Evolutionary conservation across 2,113 vertebrate species (phyloP).

Genomic region (Brachirus orientalis): DNA sequence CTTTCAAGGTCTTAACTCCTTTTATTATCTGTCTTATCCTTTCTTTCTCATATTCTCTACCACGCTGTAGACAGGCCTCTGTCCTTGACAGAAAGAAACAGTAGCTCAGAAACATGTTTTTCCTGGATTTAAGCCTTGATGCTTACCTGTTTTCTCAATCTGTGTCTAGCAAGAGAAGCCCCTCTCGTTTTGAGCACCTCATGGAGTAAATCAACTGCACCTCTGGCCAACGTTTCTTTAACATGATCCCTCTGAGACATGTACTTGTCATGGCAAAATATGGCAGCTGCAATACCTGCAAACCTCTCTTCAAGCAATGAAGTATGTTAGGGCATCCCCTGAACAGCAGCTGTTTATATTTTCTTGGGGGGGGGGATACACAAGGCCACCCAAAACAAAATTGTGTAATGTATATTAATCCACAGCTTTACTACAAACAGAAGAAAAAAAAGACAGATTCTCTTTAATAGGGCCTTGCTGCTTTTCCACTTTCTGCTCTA

Average conservation of each 20-base stretch:
- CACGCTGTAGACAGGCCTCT: slow-evolving; percentile 42
- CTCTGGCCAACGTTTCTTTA: slow-evolving; percentile 48
- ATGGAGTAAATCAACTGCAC: slow-evolving; percentile 68
- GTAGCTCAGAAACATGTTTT: slow-evolving; percentile 46
- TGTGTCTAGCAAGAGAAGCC: slow-evolving; percentile 54
- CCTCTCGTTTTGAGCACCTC: slow-evolving; percentile 52
- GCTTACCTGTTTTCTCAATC: slow-evolving; percentile 74
- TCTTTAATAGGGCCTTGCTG: slow-evolving; percentile 51
- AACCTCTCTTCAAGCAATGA: slow-evolving; percentile 67
- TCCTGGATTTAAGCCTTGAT: slow-evolving; percentile 56
- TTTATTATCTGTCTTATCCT: slow-evolving; percentile 28
- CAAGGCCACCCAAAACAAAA: slow-evolving; percentile 83
- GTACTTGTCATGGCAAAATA: slow-evolving; percentile 67
- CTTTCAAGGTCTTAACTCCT: slow-evolving; percentile 28
- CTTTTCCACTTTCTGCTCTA: slow-evolving; percentile 72
- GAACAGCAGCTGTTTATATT: slow-evolving; percentile 71
- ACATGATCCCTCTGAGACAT: slow-evolving; percentile 69
- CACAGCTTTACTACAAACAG: slow-evolving; percentile 76
- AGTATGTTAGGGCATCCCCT: slow-evolving; percentile 73
- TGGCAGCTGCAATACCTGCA: slow-evolving; percentile 61
- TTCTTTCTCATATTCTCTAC: slow-evolving; percentile 38
- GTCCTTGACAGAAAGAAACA: slow-evolving; percentile 52
- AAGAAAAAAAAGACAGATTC: slow-evolving; percentile 56
- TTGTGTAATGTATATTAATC: slow-evolving; percentile 76
- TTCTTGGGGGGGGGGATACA: slow-evolving; percentile 65